Base-by-base conservation (phyloP, 2,113 vertebrate genomes). In the Ciconia boyciana region DNA sequence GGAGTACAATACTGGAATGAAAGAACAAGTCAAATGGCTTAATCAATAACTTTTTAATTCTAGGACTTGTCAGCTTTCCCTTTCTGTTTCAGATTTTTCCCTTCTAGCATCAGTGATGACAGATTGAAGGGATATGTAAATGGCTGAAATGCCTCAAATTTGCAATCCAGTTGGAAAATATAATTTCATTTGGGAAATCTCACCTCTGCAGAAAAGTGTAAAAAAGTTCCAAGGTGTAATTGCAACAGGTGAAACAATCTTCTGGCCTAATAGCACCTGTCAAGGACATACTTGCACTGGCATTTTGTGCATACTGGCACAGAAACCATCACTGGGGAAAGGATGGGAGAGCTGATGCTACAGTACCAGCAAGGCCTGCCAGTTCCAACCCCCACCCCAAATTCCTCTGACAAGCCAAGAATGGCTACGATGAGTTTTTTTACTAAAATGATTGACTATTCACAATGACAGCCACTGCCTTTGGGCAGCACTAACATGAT, bases 1-100 rank as follows among this genome's bases (percentile, higher is more conserved):
- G 78, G 58, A 97, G 90, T 95, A 97, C 92, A 94, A 93, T 89
- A 86, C 44, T 68, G 60, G 72, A 96, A 95, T 88, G 91, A 96
- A 93, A 92, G 93, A 97, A 94, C 80, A 74, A 94, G 82, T 95
- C 69, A 95, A 97, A 96, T 95, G 82, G 90, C 77, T 96, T 96
- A 92, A 92, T 88, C 94, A 93, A 93, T 96, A 83, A 94, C 82
- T 96, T 90, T 93, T 76, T 93, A 96, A 94, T 96, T 97, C 95
- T 93, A 97, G 93, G 94, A 92, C 94, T 87, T 96, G 96, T 91
- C 96, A 96, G 76, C 65, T 93, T 96, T 89, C 81, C 51, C 57
- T 79, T 91, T 78, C 68, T 74, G 57, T 75, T 94, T 80, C 32
- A 94, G 64, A 75, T 51, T 81, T 75, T 71, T 68, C n/a, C 69